phyloP scores from a whole-genome alignment of 2,888 invertebrate genomes.

The Alsophila aescularia region DNA sequence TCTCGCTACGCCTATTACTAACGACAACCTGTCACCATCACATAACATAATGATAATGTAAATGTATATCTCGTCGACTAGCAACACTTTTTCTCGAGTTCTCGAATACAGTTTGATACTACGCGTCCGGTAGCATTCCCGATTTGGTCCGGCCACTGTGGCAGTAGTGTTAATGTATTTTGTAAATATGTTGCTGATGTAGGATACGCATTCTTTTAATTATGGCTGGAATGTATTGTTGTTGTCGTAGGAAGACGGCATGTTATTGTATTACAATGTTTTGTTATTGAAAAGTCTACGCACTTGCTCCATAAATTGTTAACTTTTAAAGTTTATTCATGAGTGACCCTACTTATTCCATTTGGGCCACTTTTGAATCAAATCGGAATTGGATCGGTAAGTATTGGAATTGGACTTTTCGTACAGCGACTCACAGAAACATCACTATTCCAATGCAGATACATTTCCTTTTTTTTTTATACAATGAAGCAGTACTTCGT shows the following conservation, averaged over 20 bases:
- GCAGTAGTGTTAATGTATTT: conserved; percentile 21
- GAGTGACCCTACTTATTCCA: too few relatives aligned
- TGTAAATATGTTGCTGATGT: conserved; percentile 36
- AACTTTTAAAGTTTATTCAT: too few relatives aligned
- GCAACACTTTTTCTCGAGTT: conserved; percentile 32
- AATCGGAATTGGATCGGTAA: too few relatives aligned
- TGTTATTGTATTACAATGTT: too few relatives aligned
- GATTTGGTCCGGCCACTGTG: conserved; percentile 34
- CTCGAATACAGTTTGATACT: conserved; percentile 37
- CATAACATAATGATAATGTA: conserved; percentile 44
- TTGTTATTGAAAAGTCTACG: too few relatives aligned
- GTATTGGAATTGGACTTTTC: too few relatives aligned
- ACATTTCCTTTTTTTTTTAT: too few relatives aligned
- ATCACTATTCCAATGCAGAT: too few relatives aligned
- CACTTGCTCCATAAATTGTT: too few relatives aligned
- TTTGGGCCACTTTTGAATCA: too few relatives aligned
- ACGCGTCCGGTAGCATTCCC: conserved; percentile 46
- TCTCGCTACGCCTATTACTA: conserved; percentile 20
- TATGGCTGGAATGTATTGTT: not conserved
- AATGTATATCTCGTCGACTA: conserved; percentile 42
- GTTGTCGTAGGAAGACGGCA: not conserved
- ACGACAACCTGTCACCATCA: conserved; percentile 19
- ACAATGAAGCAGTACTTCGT: too few relatives aligned
- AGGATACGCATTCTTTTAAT: conserved; percentile 16
- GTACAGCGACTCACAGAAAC: too few relatives aligned